Evolutionary conservation across 2,888 invertebrate species (phyloP), one percentile per base, ranked within the genome.

Genomic region (Rhimphoctona megacephalus): DNA sequence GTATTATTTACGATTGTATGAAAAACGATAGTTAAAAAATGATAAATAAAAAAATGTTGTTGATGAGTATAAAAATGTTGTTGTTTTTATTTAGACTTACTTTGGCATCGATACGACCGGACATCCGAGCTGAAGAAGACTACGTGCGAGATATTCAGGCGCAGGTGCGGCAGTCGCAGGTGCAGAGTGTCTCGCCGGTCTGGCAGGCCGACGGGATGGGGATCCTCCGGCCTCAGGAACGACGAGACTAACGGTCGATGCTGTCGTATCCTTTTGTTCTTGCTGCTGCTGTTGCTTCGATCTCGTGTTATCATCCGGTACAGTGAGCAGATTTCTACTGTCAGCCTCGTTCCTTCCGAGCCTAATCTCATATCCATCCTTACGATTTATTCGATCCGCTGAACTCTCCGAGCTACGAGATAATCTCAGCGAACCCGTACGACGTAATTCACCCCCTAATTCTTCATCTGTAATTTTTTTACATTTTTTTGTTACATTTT

Each of bases 81-180:
- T 70, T n/a, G n/a, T n/a, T n/a, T 70, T 70, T 70, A 1, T 17
- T 17, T 0, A 22, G 64, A 92, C 93, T 93, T 90, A 93, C 93
- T 91, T 91, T 81, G 92, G 93, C 92, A 93, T 93, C 84, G 91
- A 93, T 83, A 93, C 91, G 80, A 89, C 90, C 72, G 93, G 93
- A 90, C 93, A 93, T 91, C 93, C 93, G 86, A 93, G 92, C 84
- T 93, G 93, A 67, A 93, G 89, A 80, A 93, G 92, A 82, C 91
- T 93, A 49, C 92, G 90, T 19, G 93, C 93, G 72, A 93, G 91
- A 49, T 91, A 91, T 85, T 93, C 93, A 64, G 93, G 93, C 85
- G 92, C 92, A 88, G 93, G 93, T 90, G 93, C 90, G 80, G 88
- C 89, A 25, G 89, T 88, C 49, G 90, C 88, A 88, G 93, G 91